Conservation (phyloP, 2,113 vertebrate genomes). For the Trichomycterus rosablanca region DNA sequence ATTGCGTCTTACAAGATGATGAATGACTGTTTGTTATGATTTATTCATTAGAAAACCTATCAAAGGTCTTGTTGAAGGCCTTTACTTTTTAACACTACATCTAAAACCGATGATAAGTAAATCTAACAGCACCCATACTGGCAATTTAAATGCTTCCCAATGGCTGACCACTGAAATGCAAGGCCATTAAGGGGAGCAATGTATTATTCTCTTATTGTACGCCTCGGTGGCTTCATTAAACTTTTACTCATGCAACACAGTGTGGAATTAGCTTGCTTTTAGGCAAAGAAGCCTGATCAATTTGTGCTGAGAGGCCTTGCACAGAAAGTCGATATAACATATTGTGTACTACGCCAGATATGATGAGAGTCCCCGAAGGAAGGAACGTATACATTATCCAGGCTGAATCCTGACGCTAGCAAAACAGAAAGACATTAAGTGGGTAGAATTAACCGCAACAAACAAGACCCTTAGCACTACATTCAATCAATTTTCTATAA, state of each 20-base stretch:
- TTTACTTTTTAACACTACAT: conserved; percentile 12
- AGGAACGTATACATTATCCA: conserved; percentile 27
- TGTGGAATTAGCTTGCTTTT: conserved; percentile 65
- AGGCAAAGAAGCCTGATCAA: conserved; percentile 55
- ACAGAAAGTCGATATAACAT: conserved; percentile 61
- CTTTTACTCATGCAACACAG: conserved; percentile 55
- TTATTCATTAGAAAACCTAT: conserved; percentile 47
- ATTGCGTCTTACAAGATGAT: conserved; percentile 41
- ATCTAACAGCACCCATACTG: conserved; percentile 28
- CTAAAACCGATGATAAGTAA: conserved; percentile 9
- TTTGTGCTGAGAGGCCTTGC: conserved; percentile 49
- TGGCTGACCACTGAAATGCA: conserved; percentile 36
- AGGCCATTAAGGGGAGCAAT: conserved; percentile 30
- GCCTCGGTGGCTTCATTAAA: conserved; percentile 57
- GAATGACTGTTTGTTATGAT: conserved; percentile 33
- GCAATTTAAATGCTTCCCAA: conserved; percentile 11
- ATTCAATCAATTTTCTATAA: conserved; percentile 27
- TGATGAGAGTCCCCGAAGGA: conserved; percentile 51
- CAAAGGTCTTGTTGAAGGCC: conserved; percentile 18
- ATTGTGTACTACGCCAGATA: conserved; percentile 62
- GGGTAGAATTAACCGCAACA: conserved; percentile 38
- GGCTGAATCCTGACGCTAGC: conserved; percentile 31
- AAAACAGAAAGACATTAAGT: conserved; percentile 40
- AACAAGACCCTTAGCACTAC: conserved; percentile 19
- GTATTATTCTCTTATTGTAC: conserved; percentile 52